Conservation (phyloP, 92 coral and sea anemone genomes). For the Epizoanthus scotinus region DNA sequence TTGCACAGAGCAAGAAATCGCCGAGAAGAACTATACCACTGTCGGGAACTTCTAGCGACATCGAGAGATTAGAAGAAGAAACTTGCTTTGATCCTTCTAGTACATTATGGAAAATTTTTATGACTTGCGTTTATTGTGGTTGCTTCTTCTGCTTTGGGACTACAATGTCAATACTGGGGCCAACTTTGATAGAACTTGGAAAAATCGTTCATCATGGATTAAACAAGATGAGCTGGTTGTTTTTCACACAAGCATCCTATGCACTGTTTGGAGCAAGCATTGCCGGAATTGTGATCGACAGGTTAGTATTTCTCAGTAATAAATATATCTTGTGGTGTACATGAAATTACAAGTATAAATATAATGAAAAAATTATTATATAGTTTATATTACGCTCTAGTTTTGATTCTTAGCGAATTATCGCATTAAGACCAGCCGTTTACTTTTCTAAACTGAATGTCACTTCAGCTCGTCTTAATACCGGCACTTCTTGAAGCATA, state of each 20-base stretch:
- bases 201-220: constrained; percentile 70
- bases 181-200: constrained; percentile 84
- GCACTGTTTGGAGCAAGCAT: constrained; percentile 88
- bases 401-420: no score
- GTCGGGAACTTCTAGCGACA: constrained; percentile 5
- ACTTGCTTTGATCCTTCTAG: constrained; percentile 35
- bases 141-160: constrained; percentile 93
- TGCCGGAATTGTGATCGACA: constrained; percentile 88
- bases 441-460: no score
- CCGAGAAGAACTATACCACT: background rate
- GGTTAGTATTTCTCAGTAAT: constrained; percentile 49
- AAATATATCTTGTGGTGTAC: background rate
- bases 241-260: constrained; percentile 86
- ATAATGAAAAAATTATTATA: no score
- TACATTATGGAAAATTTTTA: constrained; percentile 47
- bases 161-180: constrained; percentile 91
- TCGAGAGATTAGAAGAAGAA: constrained; percentile 9
- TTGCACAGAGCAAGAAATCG: constrained; percentile 66
- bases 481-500: no score
- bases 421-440: no score
- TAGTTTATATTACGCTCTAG: no score
- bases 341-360: background rate
- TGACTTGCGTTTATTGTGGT: constrained; percentile 80
- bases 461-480: no score
- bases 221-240: constrained; percentile 90